Conservation (phyloP, 2,113 vertebrate species). For the Axis porcinus region DNA sequence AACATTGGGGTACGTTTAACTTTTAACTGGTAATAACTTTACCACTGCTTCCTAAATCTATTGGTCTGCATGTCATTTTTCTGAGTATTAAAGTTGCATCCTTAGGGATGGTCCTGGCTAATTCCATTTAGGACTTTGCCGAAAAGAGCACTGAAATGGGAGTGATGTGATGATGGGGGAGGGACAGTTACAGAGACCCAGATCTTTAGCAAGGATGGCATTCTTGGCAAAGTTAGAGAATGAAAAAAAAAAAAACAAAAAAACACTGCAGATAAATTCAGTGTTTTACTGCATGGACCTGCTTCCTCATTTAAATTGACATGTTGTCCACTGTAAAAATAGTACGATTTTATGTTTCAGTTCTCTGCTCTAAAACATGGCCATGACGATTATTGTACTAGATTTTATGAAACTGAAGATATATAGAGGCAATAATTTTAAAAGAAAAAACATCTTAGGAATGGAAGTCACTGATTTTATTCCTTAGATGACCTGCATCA, state of each 20-base stretch:
- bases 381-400: not conserved
- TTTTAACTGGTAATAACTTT: not conserved
- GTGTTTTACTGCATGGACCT: not conserved
- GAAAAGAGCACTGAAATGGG: not conserved
- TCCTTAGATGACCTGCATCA: not conserved
- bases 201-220: not conserved
- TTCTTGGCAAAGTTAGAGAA: not conserved
- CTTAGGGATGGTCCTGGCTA: not conserved
- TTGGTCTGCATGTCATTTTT: not conserved
- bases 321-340: not conserved
- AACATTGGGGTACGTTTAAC: not conserved
- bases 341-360: not conserved
- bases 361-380: not conserved
- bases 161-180: not conserved
- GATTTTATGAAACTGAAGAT: constrained; percentile 20
- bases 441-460: not conserved
- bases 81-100: not conserved
- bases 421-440: not conserved
- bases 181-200: not conserved
- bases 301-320: constrained; percentile 15
- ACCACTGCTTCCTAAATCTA: not conserved
- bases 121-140: not conserved
- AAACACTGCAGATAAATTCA: not conserved
- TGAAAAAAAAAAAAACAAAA: not conserved
- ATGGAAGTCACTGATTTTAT: not conserved